Base-by-base conservation (phyloP, 2,797 vertebrate genomes). In the Leucoraja ocellata region DNA sequence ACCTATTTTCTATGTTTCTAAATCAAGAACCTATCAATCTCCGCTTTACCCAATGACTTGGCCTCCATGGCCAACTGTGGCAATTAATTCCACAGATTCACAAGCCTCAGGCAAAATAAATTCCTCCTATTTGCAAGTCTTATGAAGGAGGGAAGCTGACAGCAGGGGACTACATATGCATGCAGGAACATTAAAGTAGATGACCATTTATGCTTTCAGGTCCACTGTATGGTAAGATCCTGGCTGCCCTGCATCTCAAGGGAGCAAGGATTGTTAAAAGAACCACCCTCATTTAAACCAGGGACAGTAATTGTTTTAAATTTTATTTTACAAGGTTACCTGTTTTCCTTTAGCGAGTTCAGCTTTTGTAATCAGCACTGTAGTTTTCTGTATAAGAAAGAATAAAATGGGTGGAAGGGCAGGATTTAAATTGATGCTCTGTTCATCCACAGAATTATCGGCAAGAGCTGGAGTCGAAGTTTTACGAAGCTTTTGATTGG, bases 401-500 rank as follows among this genome's bases (percentile, higher is more conserved):
- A 88, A 23, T 74, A 74, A 88, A 2, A 7, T 88, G 36, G 16
- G 6, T 18, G 4, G 8, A 18, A 68, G n/a, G 36, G 77, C 21
- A 54, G 90, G 39, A 76, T 76, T 76, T 11, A 76, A 92, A 92
- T 54, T 5, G 3, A 46, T 76, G 28, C 73, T 2, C 0, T 83
- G 94, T 94, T 58, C 36, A 54, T 79, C 61, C 39, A 18, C 94
- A 99, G 99, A 96, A 95, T 94, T 96, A 99, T 93, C 98, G 97
- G 21, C 97, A 97, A 95, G 98, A 99, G 95, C 94, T 99, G 93
- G 98, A 99, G 95, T 93, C 96, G 94, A 98, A 97, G 94, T 97
- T 97, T 94, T 97, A 97, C 39, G 97, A 97, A 71, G 93, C 95
- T n/a, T 98, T 99, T 93, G 97, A 98, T 95, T 99, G 99, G 99